Evolutionary conservation across 2,113 vertebrate species (phyloP), one percentile per base, ranked within the genome.

Genomic region (Abramis brama): DNA sequence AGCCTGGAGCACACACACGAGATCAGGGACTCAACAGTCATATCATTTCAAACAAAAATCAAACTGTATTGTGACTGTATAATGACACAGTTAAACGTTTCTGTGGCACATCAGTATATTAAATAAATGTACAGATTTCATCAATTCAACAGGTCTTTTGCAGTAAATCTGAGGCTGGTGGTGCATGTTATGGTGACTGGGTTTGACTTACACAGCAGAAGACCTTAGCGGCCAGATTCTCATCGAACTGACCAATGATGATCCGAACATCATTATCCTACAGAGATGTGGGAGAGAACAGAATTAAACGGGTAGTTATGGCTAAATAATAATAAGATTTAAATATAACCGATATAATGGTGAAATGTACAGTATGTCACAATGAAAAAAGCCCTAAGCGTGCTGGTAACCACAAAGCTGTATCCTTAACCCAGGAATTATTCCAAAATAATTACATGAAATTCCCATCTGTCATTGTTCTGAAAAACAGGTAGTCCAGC

Each of bases 231-330:
- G 98, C 98, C 95, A 98, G 95, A 92, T 97, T 94, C 92, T 99
- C 97, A 87, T 99, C 97, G 94, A 99, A 99, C 93, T 99, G 98
- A 70, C 98, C 98, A 47, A 99, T 97, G 88, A 99, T 99, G 93
- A 99, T 99, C 89, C 98, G 95, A 85, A 99, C 98, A 0, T 99
- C 98, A 17, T 98, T 99, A 77, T 97, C 96, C 98, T 99, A 93
- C 70, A 89, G 81, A 36, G 21, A 59, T 8, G 19, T 7, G 33
- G 19, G 0, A 39, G 62, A 73, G 13, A 55, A 52, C 17, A 50
- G 15, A 17, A 19, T 60, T 19, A 25, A 84, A 71, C 23, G 19
- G 19, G 71, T 71, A 71, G 3, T 71, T 11, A 70, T 39, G 66
- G 30, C 17, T 70, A n/a, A 71, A 71, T 21, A 6, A 19, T 55